Evolutionary conservation across 30 jellyfish, hydroid and myxozoan genomes (phyloP).

Genomic region (Hydractinia symbiolongicarpus): DNA sequence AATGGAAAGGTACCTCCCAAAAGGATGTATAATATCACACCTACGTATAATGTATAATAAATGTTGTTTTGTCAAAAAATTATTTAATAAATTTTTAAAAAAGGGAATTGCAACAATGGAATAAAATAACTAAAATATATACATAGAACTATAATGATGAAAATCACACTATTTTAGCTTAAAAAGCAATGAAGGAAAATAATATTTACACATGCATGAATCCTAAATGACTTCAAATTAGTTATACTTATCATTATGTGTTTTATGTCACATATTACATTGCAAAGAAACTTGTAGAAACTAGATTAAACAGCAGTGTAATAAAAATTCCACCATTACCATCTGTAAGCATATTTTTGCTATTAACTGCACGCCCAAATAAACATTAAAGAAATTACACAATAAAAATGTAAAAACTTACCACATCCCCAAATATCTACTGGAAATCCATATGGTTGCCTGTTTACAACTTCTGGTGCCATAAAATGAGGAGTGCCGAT

Average conservation of each 20-base stretch:
- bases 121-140: no score
- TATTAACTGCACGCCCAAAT: no score
- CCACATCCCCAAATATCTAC: constrained; percentile 99
- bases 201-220: no score
- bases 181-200: no score
- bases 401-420: constrained; percentile 21
- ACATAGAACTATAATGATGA: no score
- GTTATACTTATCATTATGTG: no score
- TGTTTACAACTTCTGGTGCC: constrained; percentile 94
- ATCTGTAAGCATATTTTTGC: no score
- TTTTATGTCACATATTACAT: not conserved
- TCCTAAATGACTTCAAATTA: no score
- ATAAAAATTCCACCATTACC: no score
- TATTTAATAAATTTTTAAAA: no score
- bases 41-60: constrained; percentile 18
- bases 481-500: constrained; percentile 88
- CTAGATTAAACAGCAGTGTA: not conserved
- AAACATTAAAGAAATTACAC: not conserved
- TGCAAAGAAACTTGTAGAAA: not conserved
- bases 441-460: constrained; percentile 70
- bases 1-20: constrained; percentile 84
- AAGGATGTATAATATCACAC: constrained; percentile 75
- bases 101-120: no score
- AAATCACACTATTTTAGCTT: no score
- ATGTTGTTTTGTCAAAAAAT: not conserved